Evolutionary conservation across 2,797 vertebrate genomes (phyloP).

Genomic region (Euphonia xanthogaster): DNA sequence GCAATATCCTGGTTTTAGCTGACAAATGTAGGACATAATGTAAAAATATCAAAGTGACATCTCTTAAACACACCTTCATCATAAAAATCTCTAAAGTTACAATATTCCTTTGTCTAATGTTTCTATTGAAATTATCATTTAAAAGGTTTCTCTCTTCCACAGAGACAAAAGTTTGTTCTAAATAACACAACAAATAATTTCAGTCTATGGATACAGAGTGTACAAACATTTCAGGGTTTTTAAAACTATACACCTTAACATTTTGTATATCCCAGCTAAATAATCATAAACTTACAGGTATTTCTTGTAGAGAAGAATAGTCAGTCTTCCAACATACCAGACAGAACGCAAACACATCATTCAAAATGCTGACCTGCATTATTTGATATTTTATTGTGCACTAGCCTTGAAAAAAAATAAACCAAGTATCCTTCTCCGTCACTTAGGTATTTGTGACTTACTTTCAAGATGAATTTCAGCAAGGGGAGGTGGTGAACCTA

Average conservation of each 20-base stretch:
- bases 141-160: slow-evolving; percentile 77
- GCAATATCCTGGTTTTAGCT: slow-evolving; percentile 99
- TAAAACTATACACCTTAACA: slow-evolving; percentile 15
- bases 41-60: slow-evolving; percentile 99
- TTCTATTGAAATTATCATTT: slow-evolving; percentile 79
- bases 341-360: slow-evolving; percentile 7
- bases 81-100: slow-evolving; percentile 86
- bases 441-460: slow-evolving; percentile 14
- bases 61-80: slow-evolving; percentile 88
- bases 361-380: slow-evolving; percentile 48
- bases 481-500: background rate
- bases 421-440: slow-evolving; percentile 18
- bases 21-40: slow-evolving; percentile 99
- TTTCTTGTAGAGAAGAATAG: slow-evolving; percentile 11
- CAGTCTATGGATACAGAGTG: background rate
- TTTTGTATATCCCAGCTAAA: background rate
- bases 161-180: slow-evolving; percentile 77
- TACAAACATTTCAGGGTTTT: slow-evolving; percentile 30
- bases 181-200: slow-evolving; percentile 75
- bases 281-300: background rate
- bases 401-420: slow-evolving; percentile 31
- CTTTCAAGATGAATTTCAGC: background rate
- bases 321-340: background rate
- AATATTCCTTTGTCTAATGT: slow-evolving; percentile 85
- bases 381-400: slow-evolving; percentile 40